Conservation (phyloP, 2,113 vertebrate species). For the Tichodroma muraria region DNA sequence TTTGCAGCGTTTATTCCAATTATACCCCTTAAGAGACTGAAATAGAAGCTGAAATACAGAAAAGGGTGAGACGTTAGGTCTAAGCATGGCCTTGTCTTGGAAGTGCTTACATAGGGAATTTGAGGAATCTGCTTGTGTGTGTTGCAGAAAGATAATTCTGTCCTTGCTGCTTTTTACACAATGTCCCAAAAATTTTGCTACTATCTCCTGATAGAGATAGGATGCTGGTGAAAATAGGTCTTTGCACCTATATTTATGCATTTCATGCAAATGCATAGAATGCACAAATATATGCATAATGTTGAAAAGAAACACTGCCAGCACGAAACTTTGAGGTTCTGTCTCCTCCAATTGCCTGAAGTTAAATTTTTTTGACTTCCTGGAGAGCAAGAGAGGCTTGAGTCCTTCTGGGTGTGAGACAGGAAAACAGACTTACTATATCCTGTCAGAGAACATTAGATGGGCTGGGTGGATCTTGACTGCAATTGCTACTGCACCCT, state of each 20-base stretch:
- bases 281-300: neutral
- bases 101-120: neutral
- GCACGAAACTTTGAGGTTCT: neutral
- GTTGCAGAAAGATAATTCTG: neutral
- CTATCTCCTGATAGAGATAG: neutral
- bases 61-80: neutral
- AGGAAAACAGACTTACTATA: neutral
- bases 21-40: neutral
- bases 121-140: neutral
- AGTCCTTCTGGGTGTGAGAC: neutral
- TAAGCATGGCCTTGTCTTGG: neutral
- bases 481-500: neutral
- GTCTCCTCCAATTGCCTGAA: rapidly evolving
- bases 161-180: neutral
- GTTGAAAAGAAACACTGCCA: neutral
- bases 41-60: neutral
- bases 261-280: neutral
- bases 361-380: neutral
- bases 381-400: rapidly evolving
- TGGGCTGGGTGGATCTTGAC: neutral
- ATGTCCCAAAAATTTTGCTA: neutral
- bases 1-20: neutral
- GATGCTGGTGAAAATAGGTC: neutral
- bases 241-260: neutral
- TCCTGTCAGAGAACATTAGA: neutral